Percentiles rank a stretch among this genome's conserved stretches.
phyloP scores from a whole-genome alignment of 1,140 invertebrate species.

The Periplaneta americana region DNA sequence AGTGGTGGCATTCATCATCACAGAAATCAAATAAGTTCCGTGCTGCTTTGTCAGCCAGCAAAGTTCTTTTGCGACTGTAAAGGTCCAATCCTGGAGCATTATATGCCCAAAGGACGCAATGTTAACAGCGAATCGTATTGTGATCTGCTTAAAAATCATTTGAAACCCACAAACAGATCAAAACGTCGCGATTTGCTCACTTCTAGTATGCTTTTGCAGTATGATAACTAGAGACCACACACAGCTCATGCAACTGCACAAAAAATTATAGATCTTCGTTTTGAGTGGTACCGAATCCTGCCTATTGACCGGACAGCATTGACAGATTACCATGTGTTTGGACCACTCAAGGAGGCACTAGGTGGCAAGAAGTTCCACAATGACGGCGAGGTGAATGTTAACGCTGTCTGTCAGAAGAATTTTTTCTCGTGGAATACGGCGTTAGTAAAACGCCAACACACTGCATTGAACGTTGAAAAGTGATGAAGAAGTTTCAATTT shows the following conservation, averaged over 20 bases:
- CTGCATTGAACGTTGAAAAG: neutral
- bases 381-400: neutral
- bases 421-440: too few relatives aligned
- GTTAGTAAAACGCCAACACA: neutral
- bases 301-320: neutral
- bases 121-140: too few relatives aligned
- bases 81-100: too few relatives aligned
- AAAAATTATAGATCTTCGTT: neutral
- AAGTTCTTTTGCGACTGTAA: too few relatives aligned
- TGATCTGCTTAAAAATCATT: neutral
- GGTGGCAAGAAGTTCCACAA: too few relatives aligned
- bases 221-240: neutral
- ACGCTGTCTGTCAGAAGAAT: neutral
- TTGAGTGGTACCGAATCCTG: conserved; percentile 5
- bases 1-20: too few relatives aligned
- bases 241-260: neutral
- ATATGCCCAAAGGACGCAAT: too few relatives aligned
- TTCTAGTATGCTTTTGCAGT: neutral
- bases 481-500: neutral
- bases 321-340: too few relatives aligned
- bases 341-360: too few relatives aligned
- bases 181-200: neutral
- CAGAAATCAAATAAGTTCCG: too few relatives aligned
- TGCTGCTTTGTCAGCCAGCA: too few relatives aligned
- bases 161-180: neutral